Percentiles rank a stretch among this genome's conserved stretches.
These are phyloP conservation scores for Drosophila prostipennis DNA, from an alignment of 2,888 invertebrate species.

Conservation along the genomic window DNA sequence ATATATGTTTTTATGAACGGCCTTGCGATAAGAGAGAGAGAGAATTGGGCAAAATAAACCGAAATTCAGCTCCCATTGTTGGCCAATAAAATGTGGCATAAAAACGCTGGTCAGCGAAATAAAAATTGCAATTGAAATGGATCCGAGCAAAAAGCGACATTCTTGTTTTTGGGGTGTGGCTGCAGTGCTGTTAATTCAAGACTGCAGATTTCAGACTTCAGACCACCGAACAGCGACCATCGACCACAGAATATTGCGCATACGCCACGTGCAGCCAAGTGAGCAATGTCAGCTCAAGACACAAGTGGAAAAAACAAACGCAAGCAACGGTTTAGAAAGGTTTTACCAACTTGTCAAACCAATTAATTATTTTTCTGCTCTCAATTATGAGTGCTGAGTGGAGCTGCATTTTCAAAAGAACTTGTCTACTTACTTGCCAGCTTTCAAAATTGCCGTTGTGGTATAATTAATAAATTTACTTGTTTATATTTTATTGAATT, in stretches of 20 bases:
- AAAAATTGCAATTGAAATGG: conserved; percentile 42
- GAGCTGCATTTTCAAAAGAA: background rate
- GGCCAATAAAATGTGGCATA: conserved; percentile 36
- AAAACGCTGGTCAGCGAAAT: conserved; percentile 25
- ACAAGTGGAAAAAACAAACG: background rate
- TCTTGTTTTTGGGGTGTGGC: conserved; percentile 29
- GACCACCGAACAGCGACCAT: background rate
- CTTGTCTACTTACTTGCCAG: background rate
- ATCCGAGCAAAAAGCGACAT: conserved; percentile 26
- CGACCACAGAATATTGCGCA: conserved; percentile 32
- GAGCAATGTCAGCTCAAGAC: conserved; percentile 10
- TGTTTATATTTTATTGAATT: too few relatives aligned
- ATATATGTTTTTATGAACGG: conserved; percentile 23
- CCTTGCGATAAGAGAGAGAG: conserved; percentile 20
- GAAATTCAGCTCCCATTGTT: conserved; percentile 22
- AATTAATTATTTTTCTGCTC: conserved; percentile 9
- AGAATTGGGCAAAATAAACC: conserved; percentile 3
- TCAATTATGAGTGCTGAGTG: conserved; percentile 1
- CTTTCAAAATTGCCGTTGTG: too few relatives aligned
- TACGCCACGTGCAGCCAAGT: conserved; percentile 34
- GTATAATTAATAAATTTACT: background rate
- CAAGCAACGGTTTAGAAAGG: conserved; percentile 32
- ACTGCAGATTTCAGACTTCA: conserved; percentile 2
- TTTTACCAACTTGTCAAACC: conserved; percentile 6
- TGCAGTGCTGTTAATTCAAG: conserved; percentile 1